Evolutionary conservation across 2,797 vertebrate species (phyloP).

Genomic region (Atherinosoma microstoma): DNA sequence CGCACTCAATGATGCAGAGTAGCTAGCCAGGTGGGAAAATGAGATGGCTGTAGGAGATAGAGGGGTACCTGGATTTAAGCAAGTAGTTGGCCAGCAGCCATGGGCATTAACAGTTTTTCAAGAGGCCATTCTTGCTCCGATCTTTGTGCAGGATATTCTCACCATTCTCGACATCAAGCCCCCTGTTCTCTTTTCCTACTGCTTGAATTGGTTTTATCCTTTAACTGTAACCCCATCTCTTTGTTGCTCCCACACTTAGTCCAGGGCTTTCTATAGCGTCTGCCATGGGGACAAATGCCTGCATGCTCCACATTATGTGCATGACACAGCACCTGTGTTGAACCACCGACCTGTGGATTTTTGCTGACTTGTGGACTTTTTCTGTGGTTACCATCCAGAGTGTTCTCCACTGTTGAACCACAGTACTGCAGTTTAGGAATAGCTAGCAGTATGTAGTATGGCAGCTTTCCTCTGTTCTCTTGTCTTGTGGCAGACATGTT

Average conservation of each 20-base stretch:
- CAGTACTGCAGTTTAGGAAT: constrained; percentile 21
- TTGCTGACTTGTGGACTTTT: constrained; percentile 54
- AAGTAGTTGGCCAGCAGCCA: background rate
- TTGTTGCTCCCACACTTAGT: constrained; percentile 7
- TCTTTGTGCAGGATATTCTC: constrained; percentile 12
- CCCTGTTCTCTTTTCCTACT: background rate
- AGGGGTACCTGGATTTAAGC: background rate
- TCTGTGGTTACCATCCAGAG: constrained; percentile 60
- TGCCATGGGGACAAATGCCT: constrained; percentile 50
- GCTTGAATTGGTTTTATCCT: constrained; percentile 13
- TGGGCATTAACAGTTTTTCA: constrained; percentile 12
- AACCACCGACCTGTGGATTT: constrained; percentile 61
- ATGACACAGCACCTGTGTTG: constrained; percentile 61
- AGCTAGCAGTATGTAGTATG: constrained; percentile 18
- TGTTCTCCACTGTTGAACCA: constrained; percentile 61
- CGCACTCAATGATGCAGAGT: background rate
- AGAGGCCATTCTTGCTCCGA: constrained; percentile 6
- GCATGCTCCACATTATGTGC: constrained; percentile 60
- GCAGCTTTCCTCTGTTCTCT: constrained; percentile 17
- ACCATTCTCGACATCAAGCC: background rate
- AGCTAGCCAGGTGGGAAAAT: background rate
- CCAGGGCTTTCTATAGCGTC: constrained; percentile 54
- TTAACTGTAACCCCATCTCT: constrained; percentile 2
- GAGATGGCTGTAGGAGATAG: background rate
- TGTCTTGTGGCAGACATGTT: constrained; percentile 35